Evolutionary conservation across 2,888 invertebrate genomes (phyloP).

Genomic region (Schizotus pectinicornis): DNA sequence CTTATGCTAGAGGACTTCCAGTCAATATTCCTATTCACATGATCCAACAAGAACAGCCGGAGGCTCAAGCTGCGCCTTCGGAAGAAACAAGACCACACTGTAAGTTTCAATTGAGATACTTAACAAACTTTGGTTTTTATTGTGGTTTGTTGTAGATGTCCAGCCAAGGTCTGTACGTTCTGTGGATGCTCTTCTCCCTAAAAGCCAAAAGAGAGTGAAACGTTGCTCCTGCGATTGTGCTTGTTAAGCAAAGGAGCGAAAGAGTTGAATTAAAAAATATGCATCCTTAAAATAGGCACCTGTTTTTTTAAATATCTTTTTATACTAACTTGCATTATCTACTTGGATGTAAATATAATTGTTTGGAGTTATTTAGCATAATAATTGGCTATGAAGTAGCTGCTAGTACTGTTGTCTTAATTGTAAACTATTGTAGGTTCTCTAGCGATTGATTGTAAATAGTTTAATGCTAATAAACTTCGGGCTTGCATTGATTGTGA

Average conservation of each 20-base stretch:
- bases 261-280: background rate
- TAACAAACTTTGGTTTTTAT: background rate
- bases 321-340: background rate
- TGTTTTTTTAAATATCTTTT: slow-evolving; percentile 1
- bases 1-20: slow-evolving; percentile 54
- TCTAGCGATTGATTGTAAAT: slow-evolving; percentile 2
- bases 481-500: slow-evolving; percentile 5
- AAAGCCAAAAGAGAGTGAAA: slow-evolving; percentile 71
- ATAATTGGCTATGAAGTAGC: background rate
- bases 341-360: slow-evolving; percentile 6
- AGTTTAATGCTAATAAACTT: slow-evolving; percentile 2
- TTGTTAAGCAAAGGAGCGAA: slow-evolving; percentile 56
- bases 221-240: slow-evolving; percentile 80
- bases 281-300: background rate
- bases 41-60: slow-evolving; percentile 54
- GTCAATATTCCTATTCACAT: slow-evolving; percentile 56
- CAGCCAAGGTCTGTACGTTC: slow-evolving; percentile 75
- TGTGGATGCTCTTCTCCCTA: slow-evolving; percentile 56
- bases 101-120: slow-evolving; percentile 59
- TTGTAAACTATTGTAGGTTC: background rate
- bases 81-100: slow-evolving; percentile 77
- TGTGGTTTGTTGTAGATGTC: slow-evolving; percentile 67
- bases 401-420: background rate
- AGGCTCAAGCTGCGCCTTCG: slow-evolving; percentile 57
- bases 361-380: slow-evolving; percentile 3